These are phyloP conservation scores for Holothuria glaberrima DNA, from an alignment of 35 echinoderm and acorn worm species.

Conservation along the genomic window DNA sequence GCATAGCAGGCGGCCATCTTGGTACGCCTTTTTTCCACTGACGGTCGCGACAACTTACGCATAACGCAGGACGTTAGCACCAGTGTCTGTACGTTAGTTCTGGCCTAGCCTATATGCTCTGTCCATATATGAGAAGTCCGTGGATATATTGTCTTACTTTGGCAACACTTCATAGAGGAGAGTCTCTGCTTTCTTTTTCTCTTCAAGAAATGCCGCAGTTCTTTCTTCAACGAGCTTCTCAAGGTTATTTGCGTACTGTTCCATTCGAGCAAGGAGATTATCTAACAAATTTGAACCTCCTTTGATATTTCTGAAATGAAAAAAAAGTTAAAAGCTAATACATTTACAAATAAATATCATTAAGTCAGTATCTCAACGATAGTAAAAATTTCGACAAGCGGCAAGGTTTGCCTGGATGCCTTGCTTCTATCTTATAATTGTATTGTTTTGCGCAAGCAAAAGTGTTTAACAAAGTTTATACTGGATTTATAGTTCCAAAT, in stretches of 20 bases:
- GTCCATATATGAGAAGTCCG: too few species aligned
- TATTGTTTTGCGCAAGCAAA: too few species aligned
- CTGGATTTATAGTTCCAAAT: background rate
- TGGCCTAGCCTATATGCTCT: too few species aligned
- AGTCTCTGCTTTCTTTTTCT: conserved; percentile 80
- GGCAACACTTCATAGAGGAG: conserved; percentile 79
- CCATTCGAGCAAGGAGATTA: conserved; percentile 73
- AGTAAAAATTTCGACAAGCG: background rate
- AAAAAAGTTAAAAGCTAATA: background rate
- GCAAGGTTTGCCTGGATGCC: background rate
- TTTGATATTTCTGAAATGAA: conserved; percentile 1
- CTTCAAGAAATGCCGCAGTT: conserved; percentile 77
- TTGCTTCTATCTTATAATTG: too few species aligned
- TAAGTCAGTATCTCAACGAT: background rate
- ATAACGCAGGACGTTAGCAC: too few species aligned
- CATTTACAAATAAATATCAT: background rate
- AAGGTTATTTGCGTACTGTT: conserved; percentile 74
- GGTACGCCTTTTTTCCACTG: too few species aligned
- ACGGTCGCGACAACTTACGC: too few species aligned
- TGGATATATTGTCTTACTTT: conserved; percentile 54
- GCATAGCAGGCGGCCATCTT: too few species aligned
- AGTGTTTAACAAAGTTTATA: too few species aligned
- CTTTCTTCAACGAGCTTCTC: conserved; percentile 75
- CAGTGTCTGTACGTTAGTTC: too few species aligned
- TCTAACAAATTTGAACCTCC: conserved; percentile 63